Base-by-base conservation (phyloP, 2,113 vertebrate species). In the Regulus satrapa region DNA sequence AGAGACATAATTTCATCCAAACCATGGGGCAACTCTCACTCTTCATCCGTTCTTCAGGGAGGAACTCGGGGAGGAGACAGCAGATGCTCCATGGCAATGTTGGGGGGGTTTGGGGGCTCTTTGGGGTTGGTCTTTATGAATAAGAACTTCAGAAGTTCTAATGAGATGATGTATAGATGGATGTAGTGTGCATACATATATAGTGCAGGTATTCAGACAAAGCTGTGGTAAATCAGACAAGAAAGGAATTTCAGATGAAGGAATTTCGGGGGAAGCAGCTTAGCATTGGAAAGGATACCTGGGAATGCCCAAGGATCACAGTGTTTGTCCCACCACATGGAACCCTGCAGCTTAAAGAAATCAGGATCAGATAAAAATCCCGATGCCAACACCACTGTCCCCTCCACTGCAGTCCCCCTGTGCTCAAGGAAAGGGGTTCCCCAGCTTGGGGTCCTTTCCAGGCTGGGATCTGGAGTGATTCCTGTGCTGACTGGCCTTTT, bases 1-100 rank as follows among this genome's bases (percentile, higher is more conserved):
- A 97, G 95, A 89, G 86, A 81, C 94, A 81, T 84, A 48, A 96
- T 95, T 97, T 93, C 94, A 93, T 85, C 78, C 94, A 91, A 93
- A 87, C 40, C 63, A 43, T 36, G 69, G 91, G 92, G 90, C 68
- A 83, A 48, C 75, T 49, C 88, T 88, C 52, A 10, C 32, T 95
- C 90, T 72, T 81, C 74, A 31, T 28, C 41, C 85, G 10, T 59
- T 73, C 87, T 83, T 75, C 55, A 16, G 59, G 48, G 41, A 92
- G 66, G 74, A 85, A 64, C 55, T 18, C 5, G 10, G 38, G 67
- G 48, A 91, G 52, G 76, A 66, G 73, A 15, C 40, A 62, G 74
- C 75, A 45, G 88, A 81, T 72, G 93, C 75, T 92, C 85, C 49
- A 2, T n/a, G 56, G 89, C 10, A 38, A 14, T 31, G 74, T 52